Percentiles rank a stretch among this genome's conserved stretches.
phyloP scores from a whole-genome alignment of 1,140 invertebrate genomes.

The Drosophila melanica region DNA sequence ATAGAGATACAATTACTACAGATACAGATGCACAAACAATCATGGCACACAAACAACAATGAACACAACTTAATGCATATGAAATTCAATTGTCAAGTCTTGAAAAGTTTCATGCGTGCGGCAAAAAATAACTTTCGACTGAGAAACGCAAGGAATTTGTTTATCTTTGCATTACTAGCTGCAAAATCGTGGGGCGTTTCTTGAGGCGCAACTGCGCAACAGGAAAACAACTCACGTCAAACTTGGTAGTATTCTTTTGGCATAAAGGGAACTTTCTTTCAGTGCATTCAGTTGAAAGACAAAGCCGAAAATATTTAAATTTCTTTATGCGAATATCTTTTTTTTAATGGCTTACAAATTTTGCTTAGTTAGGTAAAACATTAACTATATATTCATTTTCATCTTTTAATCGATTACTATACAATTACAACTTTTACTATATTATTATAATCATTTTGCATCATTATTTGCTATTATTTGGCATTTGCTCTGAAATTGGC shows the following conservation, averaged over 20 bases:
- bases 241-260: conserved; percentile 13
- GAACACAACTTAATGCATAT: conserved; percentile 55
- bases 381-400: too few relatives aligned
- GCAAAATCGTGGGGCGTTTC: neutral
- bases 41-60: conserved; percentile 10
- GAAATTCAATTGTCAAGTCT: conserved; percentile 48
- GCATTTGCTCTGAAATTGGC: too few relatives aligned
- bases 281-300: conserved; percentile 1
- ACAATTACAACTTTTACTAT: too few relatives aligned
- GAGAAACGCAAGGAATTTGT: conserved; percentile 1
- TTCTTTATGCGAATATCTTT: too few relatives aligned
- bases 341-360: too few relatives aligned
- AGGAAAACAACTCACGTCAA: conserved; percentile 6
- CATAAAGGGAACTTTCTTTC: neutral
- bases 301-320: neutral
- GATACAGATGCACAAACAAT: neutral
- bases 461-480: too few relatives aligned
- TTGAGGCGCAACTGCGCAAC: conserved; percentile 1
- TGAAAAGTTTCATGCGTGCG: neutral
- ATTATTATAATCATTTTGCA: too few relatives aligned
- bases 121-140: neutral
- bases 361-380: too few relatives aligned
- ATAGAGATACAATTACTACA: neutral
- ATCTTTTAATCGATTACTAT: too few relatives aligned
- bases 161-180: neutral